phyloP scores from a whole-genome alignment of 2,888 invertebrate genomes.

The Cosmia trapezina region DNA sequence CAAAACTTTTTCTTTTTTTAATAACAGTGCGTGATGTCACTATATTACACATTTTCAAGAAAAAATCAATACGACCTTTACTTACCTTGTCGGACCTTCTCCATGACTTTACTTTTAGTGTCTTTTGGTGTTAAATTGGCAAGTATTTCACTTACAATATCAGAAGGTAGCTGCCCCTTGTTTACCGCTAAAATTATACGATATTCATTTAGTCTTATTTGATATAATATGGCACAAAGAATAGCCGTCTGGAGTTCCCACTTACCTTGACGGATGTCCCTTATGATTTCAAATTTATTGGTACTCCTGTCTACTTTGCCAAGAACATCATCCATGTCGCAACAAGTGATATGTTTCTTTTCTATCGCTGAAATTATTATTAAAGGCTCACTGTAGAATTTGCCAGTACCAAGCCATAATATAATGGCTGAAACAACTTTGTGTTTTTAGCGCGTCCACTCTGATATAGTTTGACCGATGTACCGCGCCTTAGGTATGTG shows the following conservation, averaged over 20 bases:
- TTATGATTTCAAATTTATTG: conserved; percentile 21
- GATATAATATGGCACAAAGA: background rate
- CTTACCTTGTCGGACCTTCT: conserved; percentile 21
- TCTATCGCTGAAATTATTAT: conserved; percentile 31
- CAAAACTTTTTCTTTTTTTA: too few relatives aligned
- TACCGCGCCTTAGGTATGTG: too few relatives aligned
- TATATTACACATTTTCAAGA: background rate
- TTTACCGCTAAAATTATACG: conserved; percentile 20
- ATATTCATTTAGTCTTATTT: background rate
- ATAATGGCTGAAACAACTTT: background rate
- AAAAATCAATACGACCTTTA: background rate
- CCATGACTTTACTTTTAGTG: conserved; percentile 15
- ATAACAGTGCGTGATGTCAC: background rate
- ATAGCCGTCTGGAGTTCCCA: background rate
- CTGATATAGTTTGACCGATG: too few relatives aligned
- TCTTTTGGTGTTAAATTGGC: conserved; percentile 6
- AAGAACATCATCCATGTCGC: conserved; percentile 31
- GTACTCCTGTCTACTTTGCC: background rate
- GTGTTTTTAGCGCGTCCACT: background rate
- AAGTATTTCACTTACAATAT: conserved; percentile 46
- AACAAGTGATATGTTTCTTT: conserved; percentile 25
- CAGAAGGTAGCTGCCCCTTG: conserved; percentile 31
- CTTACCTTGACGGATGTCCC: conserved; percentile 34
- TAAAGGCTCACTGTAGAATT: background rate
- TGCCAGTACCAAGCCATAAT: background rate